Percentiles rank a stretch among this genome's conserved stretches.
Conservation (phyloP, 2,888 invertebrate species). For the Caenorhabditis sulstoni region DNA sequence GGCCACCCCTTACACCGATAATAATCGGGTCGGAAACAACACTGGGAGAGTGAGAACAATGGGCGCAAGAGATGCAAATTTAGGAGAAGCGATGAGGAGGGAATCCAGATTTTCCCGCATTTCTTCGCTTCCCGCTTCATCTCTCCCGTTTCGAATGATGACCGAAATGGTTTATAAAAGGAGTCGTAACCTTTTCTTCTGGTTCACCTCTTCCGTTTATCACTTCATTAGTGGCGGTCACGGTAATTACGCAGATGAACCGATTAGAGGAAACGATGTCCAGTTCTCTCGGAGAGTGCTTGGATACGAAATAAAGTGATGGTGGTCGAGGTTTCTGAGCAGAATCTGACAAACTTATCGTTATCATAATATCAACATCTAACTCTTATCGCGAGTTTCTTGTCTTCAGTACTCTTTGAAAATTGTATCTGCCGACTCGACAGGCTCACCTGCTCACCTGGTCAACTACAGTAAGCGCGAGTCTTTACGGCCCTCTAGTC, state of each 20-base stretch:
- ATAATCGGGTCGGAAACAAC: constrained; percentile 35
- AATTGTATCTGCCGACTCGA: too few species aligned
- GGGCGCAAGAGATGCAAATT: constrained; percentile 36
- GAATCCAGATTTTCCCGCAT: constrained; percentile 43
- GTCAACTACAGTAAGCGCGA: too few species aligned
- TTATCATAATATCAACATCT: too few species aligned
- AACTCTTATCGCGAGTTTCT: too few species aligned
- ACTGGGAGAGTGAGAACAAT: constrained; percentile 30
- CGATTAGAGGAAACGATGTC: constrained; percentile 7
- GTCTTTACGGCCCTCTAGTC: too few species aligned
- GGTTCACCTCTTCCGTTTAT: constrained; percentile 42
- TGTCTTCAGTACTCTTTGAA: too few species aligned
- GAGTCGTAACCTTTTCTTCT: constrained; percentile 20
- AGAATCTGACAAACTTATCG: too few species aligned
- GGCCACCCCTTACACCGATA: constrained; percentile 15
- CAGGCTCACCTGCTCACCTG: too few species aligned
- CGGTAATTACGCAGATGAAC: constrained; percentile 7
- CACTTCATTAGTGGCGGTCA: constrained; percentile 1
- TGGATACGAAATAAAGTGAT: too few species aligned
- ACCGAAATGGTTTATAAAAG: constrained; percentile 20
- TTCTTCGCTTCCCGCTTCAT: constrained; percentile 8
- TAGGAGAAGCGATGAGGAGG: constrained; percentile 2
- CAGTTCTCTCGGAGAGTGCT: too few species aligned
- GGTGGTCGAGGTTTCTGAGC: too few species aligned
- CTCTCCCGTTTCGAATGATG: background rate